Base-by-base conservation (phyloP, 2,113 vertebrate genomes). In the Gasterosteus nipponicus region DNA sequence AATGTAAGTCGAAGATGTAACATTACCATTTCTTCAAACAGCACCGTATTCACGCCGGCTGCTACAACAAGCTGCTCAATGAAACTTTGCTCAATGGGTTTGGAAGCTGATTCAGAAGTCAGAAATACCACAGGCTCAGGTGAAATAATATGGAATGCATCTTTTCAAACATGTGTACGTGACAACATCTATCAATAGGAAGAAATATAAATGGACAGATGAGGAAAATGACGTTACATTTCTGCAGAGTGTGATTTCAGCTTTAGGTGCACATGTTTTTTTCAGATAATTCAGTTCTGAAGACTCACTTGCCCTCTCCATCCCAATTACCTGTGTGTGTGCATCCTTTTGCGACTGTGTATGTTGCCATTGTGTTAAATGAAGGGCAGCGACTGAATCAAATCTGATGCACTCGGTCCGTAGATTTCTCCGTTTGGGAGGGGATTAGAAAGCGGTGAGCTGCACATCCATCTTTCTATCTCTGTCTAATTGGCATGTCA, bases 401-500 rank as follows among this genome's bases (percentile, higher is more conserved):
- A 76, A 86, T 92, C 79, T 73, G 75, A 81, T 74, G 77, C 74
- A 47, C 72, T 72, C 54, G 57, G 78, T 76, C 91, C 79, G 79
- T 38, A 61, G 80, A 81, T 86, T 78, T 88, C 79, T 87, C 87
- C 84, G 87, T 91, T 92, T 82, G 85, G 82, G 82, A 91, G 81
- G 72, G 86, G 92, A 92, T 92, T 93, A 93, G 78, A 84, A 85
- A 81, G 56, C 53, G 64, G 74, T 81, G 69, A 80, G 83, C 70
- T 75, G 80, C 86, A 89, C 81, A 77, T 82, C 82, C 85, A 78
- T 86, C 73, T 57, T 69, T 77, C 81, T 74, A 16, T 80, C 54
- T 86, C 72, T 59, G 81, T 78, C 61, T 93, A 93, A 93, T 91
- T 93, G 90, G 88, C 80, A 87, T 73, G 61, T 85, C 88, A 85